phyloP scores from a whole-genome alignment of 1,140 invertebrate species.

The Orius laevigatus region DNA sequence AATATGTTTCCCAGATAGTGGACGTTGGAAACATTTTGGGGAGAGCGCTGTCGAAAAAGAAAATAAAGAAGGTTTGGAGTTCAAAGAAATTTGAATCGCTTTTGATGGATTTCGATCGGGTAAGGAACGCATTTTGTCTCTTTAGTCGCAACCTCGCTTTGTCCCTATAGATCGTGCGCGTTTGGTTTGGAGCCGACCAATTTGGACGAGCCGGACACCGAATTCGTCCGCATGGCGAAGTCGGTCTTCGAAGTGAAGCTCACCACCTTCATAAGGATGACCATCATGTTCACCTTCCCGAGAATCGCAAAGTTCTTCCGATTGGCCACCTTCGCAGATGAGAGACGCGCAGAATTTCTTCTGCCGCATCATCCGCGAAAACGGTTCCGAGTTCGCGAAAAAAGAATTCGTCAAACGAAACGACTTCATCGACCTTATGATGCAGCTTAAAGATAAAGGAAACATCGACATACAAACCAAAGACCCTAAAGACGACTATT shows the following conservation, averaged over 20 bases:
- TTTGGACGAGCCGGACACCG: constrained; percentile 30
- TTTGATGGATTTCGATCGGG: constrained; percentile 44
- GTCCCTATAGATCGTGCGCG: constrained; percentile 23
- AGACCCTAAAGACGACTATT: background rate
- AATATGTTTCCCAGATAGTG: constrained; percentile 16
- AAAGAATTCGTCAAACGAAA: constrained; percentile 28
- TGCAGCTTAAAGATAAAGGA: constrained; percentile 17
- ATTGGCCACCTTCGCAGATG: constrained; percentile 1
- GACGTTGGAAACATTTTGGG: constrained; percentile 5
- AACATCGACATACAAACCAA: background rate
- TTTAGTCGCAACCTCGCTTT: background rate
- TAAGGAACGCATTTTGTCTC: background rate
- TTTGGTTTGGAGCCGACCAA: constrained; percentile 42
- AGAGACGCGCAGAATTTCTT: constrained; percentile 22
- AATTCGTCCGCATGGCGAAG: constrained; percentile 29
- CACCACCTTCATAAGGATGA: constrained; percentile 5
- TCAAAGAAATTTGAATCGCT: constrained; percentile 39
- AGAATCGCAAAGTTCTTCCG: constrained; percentile 2
- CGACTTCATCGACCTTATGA: constrained; percentile 26
- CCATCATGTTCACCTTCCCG: background rate
- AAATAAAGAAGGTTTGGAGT: constrained; percentile 25
- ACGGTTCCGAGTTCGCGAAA: constrained; percentile 28
- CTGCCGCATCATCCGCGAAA: constrained; percentile 19
- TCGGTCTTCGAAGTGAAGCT: constrained; percentile 16
- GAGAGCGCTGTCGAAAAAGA: constrained; percentile 21